Evolutionary conservation across 2,113 vertebrate species (phyloP), one percentile per base, ranked within the genome.

Genomic region (Gallinago undulata): DNA sequence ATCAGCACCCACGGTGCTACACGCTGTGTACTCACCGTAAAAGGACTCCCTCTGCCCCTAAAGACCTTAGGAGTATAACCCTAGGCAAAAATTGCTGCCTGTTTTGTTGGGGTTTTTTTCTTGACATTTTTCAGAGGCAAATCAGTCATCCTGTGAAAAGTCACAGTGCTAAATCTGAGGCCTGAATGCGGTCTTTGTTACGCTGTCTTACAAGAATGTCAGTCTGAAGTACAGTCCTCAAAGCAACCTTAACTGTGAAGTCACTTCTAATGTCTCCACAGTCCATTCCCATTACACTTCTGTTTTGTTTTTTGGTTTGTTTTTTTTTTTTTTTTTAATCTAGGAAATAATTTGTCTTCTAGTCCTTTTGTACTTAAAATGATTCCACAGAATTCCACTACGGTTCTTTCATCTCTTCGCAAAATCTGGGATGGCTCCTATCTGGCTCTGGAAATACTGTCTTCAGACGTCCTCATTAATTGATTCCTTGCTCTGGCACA

Each of bases 161-260:
- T 63, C 70, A 37, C 72, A 59, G 55, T 89, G 93, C 90, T 55
- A 70, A 96, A 33, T 80, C 60, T 21, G 64, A 70, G 43, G 88
- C 33, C 64, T 92, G 93, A 96, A 95, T 95, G 64, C 43, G 60
- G 69, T 94, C 92, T 96, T 96, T 95, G 96, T 97, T 95, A 84
- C 3, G 4, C 85, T 56, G 11, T 86, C 59, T 92, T 90, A 31
- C 60, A 90, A 78, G 85, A 95, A 96, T 93, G 92, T 90, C 73
- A 62, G 67, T 53, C 66, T 82, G 67, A 91, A 96, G 81, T 85
- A 75, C 67, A 88, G 43, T 72, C 63, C 90, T 95, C 82, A 80
- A 57, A 92, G 43, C 55, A 86, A 53, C 67, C 86, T 91, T 76
- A 90, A 73, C 50, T 89, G 59, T 70, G 75, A 63, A 96, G 85